phyloP scores from a whole-genome alignment of 2,888 invertebrate genomes.

The Crepidodera aurea region DNA sequence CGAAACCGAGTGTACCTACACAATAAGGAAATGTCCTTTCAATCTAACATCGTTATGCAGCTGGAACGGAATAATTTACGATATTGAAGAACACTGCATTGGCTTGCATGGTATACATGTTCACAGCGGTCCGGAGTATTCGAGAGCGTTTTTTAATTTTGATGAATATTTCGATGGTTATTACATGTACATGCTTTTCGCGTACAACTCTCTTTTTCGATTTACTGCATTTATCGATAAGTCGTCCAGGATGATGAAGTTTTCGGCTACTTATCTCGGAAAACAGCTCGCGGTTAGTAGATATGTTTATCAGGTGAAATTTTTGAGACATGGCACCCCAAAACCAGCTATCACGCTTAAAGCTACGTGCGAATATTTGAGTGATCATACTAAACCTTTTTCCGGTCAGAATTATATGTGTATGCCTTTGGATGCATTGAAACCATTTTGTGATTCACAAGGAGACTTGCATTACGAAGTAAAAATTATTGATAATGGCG shows the following conservation, averaged over 20 bases:
- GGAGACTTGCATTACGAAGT: slow-evolving; percentile 11
- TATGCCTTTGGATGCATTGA: slow-evolving; percentile 2
- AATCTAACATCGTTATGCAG: background rate
- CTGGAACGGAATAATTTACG: slow-evolving; percentile 7
- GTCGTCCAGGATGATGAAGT: background rate
- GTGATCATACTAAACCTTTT: background rate
- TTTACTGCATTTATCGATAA: background rate
- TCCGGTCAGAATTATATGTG: background rate
- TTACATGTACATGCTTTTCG: slow-evolving; percentile 9
- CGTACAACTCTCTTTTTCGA: background rate
- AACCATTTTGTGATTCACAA: background rate
- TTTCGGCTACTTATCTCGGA: background rate
- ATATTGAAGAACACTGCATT: slow-evolving; percentile 13
- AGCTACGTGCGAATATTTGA: background rate
- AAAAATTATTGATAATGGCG: background rate
- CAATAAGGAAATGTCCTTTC: slow-evolving; percentile 13
- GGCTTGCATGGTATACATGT: background rate
- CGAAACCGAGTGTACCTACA: slow-evolving; percentile 38
- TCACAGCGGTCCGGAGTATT: background rate
- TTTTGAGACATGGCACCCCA: background rate
- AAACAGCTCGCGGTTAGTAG: background rate
- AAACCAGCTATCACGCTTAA: background rate
- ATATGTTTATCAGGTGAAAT: background rate
- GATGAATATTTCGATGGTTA: background rate
- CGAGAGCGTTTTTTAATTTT: background rate